Evolutionary conservation across 2,113 vertebrate species (phyloP).

Genomic region (Scopus umbretta): DNA sequence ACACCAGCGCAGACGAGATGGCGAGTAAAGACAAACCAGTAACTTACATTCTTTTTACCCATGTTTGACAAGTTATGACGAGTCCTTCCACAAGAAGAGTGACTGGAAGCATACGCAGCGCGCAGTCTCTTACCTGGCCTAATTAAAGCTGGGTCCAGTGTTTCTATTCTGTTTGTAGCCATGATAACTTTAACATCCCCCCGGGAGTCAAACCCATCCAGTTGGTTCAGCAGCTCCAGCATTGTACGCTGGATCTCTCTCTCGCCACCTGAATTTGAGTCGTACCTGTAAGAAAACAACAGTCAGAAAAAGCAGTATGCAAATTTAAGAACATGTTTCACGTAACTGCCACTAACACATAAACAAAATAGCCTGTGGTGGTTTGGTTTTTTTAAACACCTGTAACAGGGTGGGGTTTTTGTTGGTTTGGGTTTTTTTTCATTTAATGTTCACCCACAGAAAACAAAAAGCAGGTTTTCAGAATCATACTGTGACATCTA

Average conservation of each 20-base stretch:
- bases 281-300: conserved; percentile 77
- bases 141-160: conserved; percentile 94
- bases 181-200: conserved; percentile 98
- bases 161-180: conserved; percentile 98
- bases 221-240: conserved; percentile 94
- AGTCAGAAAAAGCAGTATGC: not conserved
- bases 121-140: conserved; percentile 80
- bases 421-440: not conserved
- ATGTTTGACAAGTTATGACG: not conserved
- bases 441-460: not conserved
- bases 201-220: conserved; percentile 95
- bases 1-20: not conserved
- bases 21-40: not conserved
- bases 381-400: not conserved
- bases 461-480: not conserved
- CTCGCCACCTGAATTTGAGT: conserved; percentile 96
- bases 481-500: not conserved
- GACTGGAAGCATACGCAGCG: not conserved
- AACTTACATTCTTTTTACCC: not conserved
- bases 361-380: not conserved
- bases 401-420: fast-evolving
- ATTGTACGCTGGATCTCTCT: conserved; percentile 97
- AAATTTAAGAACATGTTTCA: not conserved
- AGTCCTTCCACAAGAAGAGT: not conserved
- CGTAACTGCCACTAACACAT: not conserved